Conservation (phyloP, 92 coral and sea anemone species). For the Zoanthus sansibaricus region DNA sequence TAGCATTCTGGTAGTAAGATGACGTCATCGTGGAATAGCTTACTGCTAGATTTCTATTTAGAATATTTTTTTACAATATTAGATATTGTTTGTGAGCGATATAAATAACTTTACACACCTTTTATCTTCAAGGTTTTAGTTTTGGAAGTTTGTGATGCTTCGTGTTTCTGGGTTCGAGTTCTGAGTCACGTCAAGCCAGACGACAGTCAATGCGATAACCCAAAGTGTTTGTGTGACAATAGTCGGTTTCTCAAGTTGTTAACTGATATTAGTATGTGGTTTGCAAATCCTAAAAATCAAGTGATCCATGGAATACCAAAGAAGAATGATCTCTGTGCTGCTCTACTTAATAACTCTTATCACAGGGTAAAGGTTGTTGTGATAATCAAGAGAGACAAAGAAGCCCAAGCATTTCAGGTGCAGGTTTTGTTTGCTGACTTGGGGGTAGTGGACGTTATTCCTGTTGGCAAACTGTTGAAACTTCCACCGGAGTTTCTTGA, state of each 20-base stretch:
- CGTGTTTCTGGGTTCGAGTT: constrained; percentile 87
- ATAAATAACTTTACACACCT: no score
- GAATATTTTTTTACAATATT: no score
- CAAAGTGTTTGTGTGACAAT: constrained; percentile 61
- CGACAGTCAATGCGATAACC: constrained; percentile 30
- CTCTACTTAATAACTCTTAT: not conserved
- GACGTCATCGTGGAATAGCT: no score
- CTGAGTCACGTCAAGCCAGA: constrained; percentile 75
- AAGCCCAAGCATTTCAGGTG: constrained; percentile 69
- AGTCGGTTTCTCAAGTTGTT: constrained; percentile 85
- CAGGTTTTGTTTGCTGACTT: constrained; percentile 87
- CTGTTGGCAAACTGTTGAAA: constrained; percentile 66
- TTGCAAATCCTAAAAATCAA: constrained; percentile 66
- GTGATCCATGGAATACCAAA: constrained; percentile 67
- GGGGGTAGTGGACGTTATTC: constrained; percentile 60
- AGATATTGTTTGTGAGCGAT: no score
- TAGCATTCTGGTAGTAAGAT: no score
- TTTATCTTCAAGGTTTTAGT: constrained; percentile 71
- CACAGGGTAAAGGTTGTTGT: constrained; percentile 84
- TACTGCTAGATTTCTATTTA: no score
- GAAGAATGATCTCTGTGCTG: constrained; percentile 58
- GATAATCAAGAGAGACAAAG: constrained; percentile 56
- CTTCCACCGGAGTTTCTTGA: constrained; percentile 85
- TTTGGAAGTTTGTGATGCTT: constrained; percentile 72
- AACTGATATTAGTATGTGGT: constrained; percentile 83